Base-by-base conservation (phyloP, 1,140 invertebrate genomes). In the Papilio glaucus region DNA sequence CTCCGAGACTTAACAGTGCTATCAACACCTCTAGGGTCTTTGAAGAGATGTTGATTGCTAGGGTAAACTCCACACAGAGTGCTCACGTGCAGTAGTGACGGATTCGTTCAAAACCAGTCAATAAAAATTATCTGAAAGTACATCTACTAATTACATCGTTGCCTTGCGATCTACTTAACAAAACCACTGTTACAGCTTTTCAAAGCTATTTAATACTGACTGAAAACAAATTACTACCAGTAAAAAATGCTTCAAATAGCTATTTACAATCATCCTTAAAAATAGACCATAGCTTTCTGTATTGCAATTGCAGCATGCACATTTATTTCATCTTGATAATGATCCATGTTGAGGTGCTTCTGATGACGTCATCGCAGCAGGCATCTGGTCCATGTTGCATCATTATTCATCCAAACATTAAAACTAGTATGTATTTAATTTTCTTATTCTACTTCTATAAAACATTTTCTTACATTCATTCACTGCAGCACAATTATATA, bases 221-320 rank as follows among this genome's bases (percentile, higher is more conserved):
- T 24, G 18, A n/a, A 13, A 2, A n/a, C 5, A 42, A 13, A n/a
- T n/a, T 42, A 42, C 10, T 6, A 45, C 42, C 29, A 33, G 29
- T 45, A 24, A 53, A 10, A 53, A 53, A 53, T 53, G 45, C 45
- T 21, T 53, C 10, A 57, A 57, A 49, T 18, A 57, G 9, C 21
- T 24, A 33, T 57, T 57, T 12, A 4, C 1, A 24, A 26, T 15
- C 6, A 57, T 57, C 21, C 49, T 53, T 53, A 21, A 6, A n/a
- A 53, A 24, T 24, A 53, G 10, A 12, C 4, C n/a, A 57, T 6
- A 21, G 8, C 9, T 26, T 57, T 26, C 49, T 57, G 9, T 13
- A 10, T 12, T 24, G 24, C 9, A 57, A 57, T 24, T 24, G 21
- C 4, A 53, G 21, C 49, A 12, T 15, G 15, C 5, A 18, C 9